Evolutionary conservation across 2,797 vertebrate species (phyloP), one percentile per base, ranked within the genome.

Genomic region (Pangasius macronema): DNA sequence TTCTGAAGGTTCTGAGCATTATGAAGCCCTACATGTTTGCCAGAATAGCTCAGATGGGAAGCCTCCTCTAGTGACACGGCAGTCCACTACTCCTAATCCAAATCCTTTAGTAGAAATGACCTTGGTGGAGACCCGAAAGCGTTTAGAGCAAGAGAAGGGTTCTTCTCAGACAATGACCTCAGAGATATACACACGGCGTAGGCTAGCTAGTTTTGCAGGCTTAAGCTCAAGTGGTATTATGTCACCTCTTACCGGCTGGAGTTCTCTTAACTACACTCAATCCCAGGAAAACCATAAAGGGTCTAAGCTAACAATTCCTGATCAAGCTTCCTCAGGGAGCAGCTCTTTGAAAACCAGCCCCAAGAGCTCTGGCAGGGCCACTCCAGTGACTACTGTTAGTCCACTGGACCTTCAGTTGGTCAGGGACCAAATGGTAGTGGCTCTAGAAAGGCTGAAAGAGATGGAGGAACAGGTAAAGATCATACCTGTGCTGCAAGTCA

Each of bases 361-460:
- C 0, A 94, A 97, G 93, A 97, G 96, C 94, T 98, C 97, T 0
- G 98, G 98, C 39, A 94, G 97, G 93, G 96, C 93, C 72, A 97
- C 97, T 0, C 97, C 98, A 0, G 96, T 98, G 85, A 94, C 96
- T 4, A 95, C 95, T 0, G 95, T 97, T 30, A 98, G 97, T 88
- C 95, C 97, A 0, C 91, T 96, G 89, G 97, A 99, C 86, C 94
- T 99, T 90, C 97, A 99, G 84, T 95, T 97, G 89, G 98, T 99
- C 90, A 96, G 99, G 1, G 98, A 99, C 88, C 99, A 99, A 92
- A 99, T 99, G 98, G 97, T 98, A 5, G 90, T 97, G 24, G 98
- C 98, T 10, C 94, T 99, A 87, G 97, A 97, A 91, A 97, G 95
- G 89, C 95, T 99, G 57, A 99, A 98, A 93, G 97, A 99, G 89